Evolutionary conservation across 2,888 invertebrate species (phyloP), one percentile per base, ranked within the genome.

Genomic region (Vanessa cardui): DNA sequence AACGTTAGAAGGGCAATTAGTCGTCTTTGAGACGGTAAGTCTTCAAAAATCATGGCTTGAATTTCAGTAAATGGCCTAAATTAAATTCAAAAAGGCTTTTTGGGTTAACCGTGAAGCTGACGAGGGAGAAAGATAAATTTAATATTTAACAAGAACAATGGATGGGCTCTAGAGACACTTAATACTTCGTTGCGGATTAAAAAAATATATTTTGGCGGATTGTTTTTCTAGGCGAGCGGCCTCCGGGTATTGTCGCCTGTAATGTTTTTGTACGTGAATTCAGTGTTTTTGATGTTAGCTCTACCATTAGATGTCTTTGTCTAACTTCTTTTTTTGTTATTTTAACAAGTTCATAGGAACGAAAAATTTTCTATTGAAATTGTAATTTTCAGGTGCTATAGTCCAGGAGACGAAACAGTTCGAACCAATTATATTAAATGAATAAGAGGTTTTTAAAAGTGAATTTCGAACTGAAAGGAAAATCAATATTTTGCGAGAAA

Each of bases 141-240:
- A 63, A 66, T 64, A 70, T 66, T 59, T 33, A 56, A 59, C 49
- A 63, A 58, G 20, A 49, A 62, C 58, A 63, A 47, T 52, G 46
- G 61, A 62, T 18, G 44, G 47, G 56, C 67, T 64, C 61, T 56
- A 67, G 47, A 59, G 67, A 56, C 58, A 50, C 63, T 58, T 62
- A 65, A 66, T 65, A 59, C 46, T 70, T 68, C 54, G 50, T 54
- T 49, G 65, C 12, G 65, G 52, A 65, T 68, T 63, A 68, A 68
- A 71, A 70, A 70, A 68, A 70, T 56, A 69, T 70, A 63, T 69
- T 70, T 70, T 60, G 45, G 26, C 62, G 58, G 60, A 68, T 71
- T 68, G 63, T 71, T 71, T 71, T 71, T 71, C 65, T 68, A 68
- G 65, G 56, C 70, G 54, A 62, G 62, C 50, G 58, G 70, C 60